Percentiles rank a stretch among this genome's conserved stretches.
Evolutionary conservation across 2,888 invertebrate species (phyloP).

Genomic region (Piscicola geometra): DNA sequence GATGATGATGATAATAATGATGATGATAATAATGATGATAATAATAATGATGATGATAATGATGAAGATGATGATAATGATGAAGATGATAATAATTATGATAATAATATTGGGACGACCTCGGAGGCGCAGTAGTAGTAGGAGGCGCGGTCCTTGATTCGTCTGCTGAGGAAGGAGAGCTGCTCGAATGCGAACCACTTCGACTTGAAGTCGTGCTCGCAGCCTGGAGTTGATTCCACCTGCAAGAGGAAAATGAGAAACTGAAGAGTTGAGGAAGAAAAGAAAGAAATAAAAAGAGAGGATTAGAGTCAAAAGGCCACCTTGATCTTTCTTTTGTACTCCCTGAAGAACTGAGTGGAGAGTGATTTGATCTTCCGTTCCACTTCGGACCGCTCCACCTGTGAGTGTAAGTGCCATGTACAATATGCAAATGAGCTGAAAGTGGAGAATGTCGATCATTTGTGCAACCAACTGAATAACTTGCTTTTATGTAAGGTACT

Average conservation of each 20-base stretch:
- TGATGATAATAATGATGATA: no score
- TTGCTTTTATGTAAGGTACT: no score
- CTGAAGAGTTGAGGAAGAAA: no score
- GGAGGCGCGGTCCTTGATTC: constrained; percentile 21
- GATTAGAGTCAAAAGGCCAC: neutral
- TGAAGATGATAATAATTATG: no score
- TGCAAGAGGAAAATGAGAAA: neutral
- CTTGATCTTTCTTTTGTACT: constrained; percentile 34
- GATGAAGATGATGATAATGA: no score
- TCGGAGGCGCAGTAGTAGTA: constrained; percentile 24
- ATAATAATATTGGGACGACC: no score
- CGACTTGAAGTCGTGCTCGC: constrained; percentile 28
- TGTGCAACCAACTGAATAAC: no score
- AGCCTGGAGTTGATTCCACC: constrained; percentile 24
- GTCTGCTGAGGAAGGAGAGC: constrained; percentile 24
- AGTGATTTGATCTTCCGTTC: constrained; percentile 32
- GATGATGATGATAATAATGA: no score
- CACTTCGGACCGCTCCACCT: constrained; percentile 22
- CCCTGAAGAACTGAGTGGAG: constrained; percentile 29
- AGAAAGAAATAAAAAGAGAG: neutral
- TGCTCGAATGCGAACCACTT: constrained; percentile 32
- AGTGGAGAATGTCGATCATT: no score
- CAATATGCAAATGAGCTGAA: no score
- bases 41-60: no score
- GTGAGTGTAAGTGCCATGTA: no score